Evolutionary conservation across 2,888 invertebrate genomes (phyloP), one percentile per base, ranked within the genome.

Genomic region (Cryptus viduatorius): DNA sequence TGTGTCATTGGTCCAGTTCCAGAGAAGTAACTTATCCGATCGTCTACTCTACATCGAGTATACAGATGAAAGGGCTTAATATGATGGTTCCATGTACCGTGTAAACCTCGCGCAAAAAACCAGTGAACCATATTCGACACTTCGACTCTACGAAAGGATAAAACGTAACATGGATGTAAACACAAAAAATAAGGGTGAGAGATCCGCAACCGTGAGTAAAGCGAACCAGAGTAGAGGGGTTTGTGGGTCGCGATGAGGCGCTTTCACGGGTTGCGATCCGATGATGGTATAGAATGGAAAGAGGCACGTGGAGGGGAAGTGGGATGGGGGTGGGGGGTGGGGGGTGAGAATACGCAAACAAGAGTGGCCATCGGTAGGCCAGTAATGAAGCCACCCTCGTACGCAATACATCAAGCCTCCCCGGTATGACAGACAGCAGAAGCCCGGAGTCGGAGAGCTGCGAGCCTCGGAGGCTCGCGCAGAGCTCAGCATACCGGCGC

Each of bases 381-480:
- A 78, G 85, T 82, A 86, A 87, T 87, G 87, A 88, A 87, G 86
- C 82, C 86, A 81, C 79, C 88, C 84, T 75, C 82, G 86, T 86
- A 87, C 88, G 89, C 89, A 88, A 90, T 90, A 88, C 87, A 89
- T 90, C 89, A 87, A 83, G 77, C 79, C 69, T 71, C 48, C 68
- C 77, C 31, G 82, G 76, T 86, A 90, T 89, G 91, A 89, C 90
- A 88, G 89, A 89, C 88, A 88, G 84, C 69, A 71, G 56, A 80
- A 68, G 24, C 31, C 42, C 56, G 72, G 65, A 37, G 42, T 50
- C 61, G 61, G 31, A 69, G 71, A 65, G 75, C 65, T 56, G 29
- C 12, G 61, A 69, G 78, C 46, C 68, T 8, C 46, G 69, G 72
- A 14, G 48, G 73, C 73, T 78, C 73, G 75, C 19, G 14, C 50